Evolutionary conservation across 2,888 invertebrate genomes (phyloP).

Genomic region (Metacarcinus magister): DNA sequence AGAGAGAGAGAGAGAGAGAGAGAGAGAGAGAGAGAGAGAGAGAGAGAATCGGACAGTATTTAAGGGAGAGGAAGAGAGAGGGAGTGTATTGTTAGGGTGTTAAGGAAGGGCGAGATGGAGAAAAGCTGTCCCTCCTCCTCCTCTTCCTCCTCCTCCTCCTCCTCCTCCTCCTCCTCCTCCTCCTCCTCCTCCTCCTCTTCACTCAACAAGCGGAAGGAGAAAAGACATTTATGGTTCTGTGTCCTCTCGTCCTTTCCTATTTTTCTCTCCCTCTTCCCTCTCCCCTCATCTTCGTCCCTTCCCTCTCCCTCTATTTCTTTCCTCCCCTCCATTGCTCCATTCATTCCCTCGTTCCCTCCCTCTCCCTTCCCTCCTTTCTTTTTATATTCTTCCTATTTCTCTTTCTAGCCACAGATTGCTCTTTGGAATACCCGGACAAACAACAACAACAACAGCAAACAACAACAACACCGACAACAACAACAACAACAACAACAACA

Average conservation of each 20-base stretch:
- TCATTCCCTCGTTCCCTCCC: not conserved
- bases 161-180: conserved; percentile 5
- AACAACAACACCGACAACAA: not conserved
- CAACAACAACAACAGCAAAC: not conserved
- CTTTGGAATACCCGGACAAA: not conserved
- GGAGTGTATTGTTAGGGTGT: conserved; percentile 8
- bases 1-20: not conserved
- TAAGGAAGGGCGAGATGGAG: not conserved
- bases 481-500: not conserved
- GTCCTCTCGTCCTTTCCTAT: not conserved
- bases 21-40: not conserved
- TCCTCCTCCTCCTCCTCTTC: conserved; percentile 36
- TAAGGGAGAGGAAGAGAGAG: not conserved
- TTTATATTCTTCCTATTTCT: not conserved
- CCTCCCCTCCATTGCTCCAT: not conserved
- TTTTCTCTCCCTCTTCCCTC: not conserved
- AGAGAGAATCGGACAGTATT: not conserved
- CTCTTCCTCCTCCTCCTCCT: not conserved
- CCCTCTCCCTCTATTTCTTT: not conserved
- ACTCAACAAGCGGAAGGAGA: conserved; percentile 45
- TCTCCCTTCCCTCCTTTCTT: not conserved
- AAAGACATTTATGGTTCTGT: conserved; percentile 38
- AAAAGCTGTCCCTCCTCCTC: conserved; percentile 31
- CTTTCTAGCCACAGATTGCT: not conserved
- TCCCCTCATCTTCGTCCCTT: not conserved